Conservation (phyloP, 2,113 vertebrate genomes). For the Recurvirostra avosetta region DNA sequence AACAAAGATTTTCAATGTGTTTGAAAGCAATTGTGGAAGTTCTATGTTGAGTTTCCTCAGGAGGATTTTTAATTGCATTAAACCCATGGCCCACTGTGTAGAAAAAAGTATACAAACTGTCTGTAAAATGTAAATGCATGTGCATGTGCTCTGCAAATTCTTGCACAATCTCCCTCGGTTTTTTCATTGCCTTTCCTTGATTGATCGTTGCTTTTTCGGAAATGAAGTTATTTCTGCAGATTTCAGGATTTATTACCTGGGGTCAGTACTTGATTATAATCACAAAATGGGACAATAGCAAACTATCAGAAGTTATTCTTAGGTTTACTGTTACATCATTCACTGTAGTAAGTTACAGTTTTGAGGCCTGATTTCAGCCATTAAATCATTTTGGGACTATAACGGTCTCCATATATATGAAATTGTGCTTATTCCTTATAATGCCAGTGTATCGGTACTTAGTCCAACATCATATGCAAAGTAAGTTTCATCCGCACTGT, state of each 20-base stretch:
- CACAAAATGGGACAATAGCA: neutral
- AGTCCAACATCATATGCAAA: neutral
- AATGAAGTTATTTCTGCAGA: neutral
- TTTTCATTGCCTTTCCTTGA: neutral
- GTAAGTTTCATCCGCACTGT: neutral
- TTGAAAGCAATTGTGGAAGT: neutral
- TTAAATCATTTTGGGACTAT: neutral
- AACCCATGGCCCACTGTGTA: neutral
- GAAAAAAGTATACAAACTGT: neutral
- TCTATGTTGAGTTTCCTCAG: neutral
- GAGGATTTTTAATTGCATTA: neutral
- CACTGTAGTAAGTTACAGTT: neutral
- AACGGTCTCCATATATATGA: neutral
- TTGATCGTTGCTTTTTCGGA: neutral
- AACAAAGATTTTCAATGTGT: neutral
- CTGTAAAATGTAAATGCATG: neutral
- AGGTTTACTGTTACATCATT: neutral
- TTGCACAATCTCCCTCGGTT: neutral
- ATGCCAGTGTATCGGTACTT: neutral
- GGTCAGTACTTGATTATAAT: neutral
- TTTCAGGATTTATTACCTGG: neutral
- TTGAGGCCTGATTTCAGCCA: conserved; percentile 2
- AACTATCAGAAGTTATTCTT: neutral
- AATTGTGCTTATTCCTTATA: neutral
- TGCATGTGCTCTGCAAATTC: neutral